These are phyloP conservation scores for Amphiprion percula DNA, from an alignment of 2,113 vertebrate genomes.

Conservation along the genomic window DNA sequence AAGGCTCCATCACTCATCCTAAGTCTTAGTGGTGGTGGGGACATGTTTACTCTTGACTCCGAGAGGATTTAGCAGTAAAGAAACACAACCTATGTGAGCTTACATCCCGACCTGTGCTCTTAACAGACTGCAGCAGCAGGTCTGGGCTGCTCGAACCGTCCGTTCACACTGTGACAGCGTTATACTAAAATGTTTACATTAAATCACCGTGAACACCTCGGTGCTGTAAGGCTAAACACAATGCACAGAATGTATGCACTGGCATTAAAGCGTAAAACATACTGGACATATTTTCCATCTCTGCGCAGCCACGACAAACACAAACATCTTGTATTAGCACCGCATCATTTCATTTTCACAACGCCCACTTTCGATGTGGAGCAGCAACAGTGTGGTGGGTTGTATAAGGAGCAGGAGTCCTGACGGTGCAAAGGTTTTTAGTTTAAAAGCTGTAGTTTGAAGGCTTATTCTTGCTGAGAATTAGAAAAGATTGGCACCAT, in stretches of 20 bases:
- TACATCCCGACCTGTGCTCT: constrained; percentile 45
- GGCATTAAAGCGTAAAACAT: background rate
- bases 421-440: too few relatives aligned
- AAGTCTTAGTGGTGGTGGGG: constrained; percentile 47
- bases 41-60: constrained; percentile 64
- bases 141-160: constrained; percentile 14
- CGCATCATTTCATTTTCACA: background rate
- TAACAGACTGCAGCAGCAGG: constrained; percentile 6
- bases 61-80: constrained; percentile 64
- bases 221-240: background rate
- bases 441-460: too few relatives aligned
- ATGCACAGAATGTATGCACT: background rate
- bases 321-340: constrained; percentile 1
- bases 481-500: background rate
- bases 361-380: background rate
- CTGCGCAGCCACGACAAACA: constrained; percentile 6
- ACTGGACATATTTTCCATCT: background rate
- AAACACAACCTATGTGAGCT: constrained; percentile 49
- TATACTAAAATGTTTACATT: constrained; percentile 28
- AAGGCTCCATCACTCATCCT: constrained; percentile 55
- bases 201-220: constrained; percentile 4
- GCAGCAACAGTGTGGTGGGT: background rate
- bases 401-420: background rate
- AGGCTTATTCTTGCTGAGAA: background rate
- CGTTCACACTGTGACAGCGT: constrained; percentile 17